phyloP scores from a whole-genome alignment of 2,797 vertebrate genomes.

The Acanthis flammea region DNA sequence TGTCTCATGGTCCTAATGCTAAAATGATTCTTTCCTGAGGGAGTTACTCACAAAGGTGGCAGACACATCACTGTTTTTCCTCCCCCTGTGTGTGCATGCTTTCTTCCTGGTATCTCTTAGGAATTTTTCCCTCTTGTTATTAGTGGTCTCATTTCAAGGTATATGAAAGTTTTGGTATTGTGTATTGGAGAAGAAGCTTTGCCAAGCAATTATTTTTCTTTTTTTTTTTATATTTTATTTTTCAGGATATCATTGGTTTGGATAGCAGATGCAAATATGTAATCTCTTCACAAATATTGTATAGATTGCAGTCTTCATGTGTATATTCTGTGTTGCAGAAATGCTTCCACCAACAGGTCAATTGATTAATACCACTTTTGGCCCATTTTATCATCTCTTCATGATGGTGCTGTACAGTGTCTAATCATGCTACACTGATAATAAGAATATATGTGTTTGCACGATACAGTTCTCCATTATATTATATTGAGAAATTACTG shows the following conservation, averaged over 20 bases:
- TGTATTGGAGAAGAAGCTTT: background rate
- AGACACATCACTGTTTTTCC: background rate
- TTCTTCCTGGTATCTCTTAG: background rate
- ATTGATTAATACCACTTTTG: background rate
- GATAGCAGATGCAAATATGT: background rate
- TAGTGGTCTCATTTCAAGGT: background rate
- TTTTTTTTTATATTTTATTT: background rate
- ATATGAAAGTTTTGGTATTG: background rate
- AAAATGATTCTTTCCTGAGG: background rate
- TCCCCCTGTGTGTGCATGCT: rapidly evolving
- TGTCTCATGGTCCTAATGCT: background rate
- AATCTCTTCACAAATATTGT: background rate
- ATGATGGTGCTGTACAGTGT: background rate
- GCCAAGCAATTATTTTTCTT: background rate
- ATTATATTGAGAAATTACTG: background rate
- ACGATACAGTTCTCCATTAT: background rate
- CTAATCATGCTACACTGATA: background rate
- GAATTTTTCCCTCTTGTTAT: background rate
- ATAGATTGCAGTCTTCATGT: background rate
- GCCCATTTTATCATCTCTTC: background rate
- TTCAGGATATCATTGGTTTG: background rate
- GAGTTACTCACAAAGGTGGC: background rate
- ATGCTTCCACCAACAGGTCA: background rate
- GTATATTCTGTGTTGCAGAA: background rate
- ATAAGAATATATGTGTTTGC: background rate